Base-by-base conservation (phyloP, 2,113 vertebrate species). In the Tragelaphus scriptus region DNA sequence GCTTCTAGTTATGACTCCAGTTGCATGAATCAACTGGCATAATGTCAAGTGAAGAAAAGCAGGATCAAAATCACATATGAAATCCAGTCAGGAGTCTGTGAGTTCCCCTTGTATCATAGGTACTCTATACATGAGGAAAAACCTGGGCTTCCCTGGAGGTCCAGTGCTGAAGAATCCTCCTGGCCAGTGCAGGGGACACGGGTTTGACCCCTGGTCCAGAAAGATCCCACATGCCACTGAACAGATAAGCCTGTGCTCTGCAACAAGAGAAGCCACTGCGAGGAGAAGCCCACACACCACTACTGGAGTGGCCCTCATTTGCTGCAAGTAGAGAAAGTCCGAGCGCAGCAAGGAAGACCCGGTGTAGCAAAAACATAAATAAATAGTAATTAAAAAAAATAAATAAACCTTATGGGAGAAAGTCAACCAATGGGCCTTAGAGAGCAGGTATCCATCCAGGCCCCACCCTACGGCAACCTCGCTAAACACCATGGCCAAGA, bases 381-480 rank as follows among this genome's bases (percentile, higher is more conserved):
- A 14, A 44, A 44, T 7, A 77, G 23, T 26, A 44, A 44, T 77
- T 44, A 7, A 23, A 44, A 44, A 44, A 44, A 14, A 77, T 71
- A 36, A 44, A 44, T 12, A 44, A 77, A 77, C 23, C 10, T 15
- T 0, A 3, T 10, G 17, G 4, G 14, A n/a, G 58, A 40, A 84
- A 47, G 68, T 36, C 55, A 53, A 23, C 44, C 71, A 36, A 6
- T 0, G 0, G 6, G 8, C n/a, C 49, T 58, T 19, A 4, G 8
- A 0, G 21, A 36, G 55, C 6, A 0, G 58, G 47, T 3, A 0
- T 47, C 25, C 47, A 49, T 2, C 7, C 13, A 30, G 77, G 68
- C 8, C 1, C 53, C 40, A 14, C 65, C 6, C 13, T 4, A 26
- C 1, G 2, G 5, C 68, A 25, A 40, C 51, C 13, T 19, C 0